These are phyloP conservation scores for Tenrec ecaudatus DNA, from an alignment of 2,113 vertebrate species.

Conservation along the genomic window DNA sequence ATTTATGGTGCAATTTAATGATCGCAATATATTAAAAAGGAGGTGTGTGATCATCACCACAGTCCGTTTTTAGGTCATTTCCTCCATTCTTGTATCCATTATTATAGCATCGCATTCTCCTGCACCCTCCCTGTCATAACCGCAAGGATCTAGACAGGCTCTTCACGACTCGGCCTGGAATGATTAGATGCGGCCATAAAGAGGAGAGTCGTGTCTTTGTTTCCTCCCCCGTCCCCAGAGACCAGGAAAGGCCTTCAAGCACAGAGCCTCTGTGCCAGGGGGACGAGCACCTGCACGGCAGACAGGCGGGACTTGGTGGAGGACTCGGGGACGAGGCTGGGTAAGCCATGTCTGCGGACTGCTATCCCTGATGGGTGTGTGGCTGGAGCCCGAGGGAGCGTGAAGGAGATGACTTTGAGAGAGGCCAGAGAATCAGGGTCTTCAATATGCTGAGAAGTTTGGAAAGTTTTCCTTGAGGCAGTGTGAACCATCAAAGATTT, in stretches of 20 bases:
- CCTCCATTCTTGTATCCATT: too few relatives aligned
- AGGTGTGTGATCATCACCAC: too few relatives aligned
- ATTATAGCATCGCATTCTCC: too few relatives aligned
- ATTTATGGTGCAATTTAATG: too few relatives aligned
- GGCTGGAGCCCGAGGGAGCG: not conserved
- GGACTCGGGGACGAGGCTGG: too few relatives aligned
- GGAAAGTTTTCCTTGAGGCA: not conserved
- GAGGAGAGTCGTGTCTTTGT: not conserved
- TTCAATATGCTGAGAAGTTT: not conserved
- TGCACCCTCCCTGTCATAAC: too few relatives aligned
- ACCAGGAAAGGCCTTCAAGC: not conserved
- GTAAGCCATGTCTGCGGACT: too few relatives aligned
- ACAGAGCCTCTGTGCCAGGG: not conserved
- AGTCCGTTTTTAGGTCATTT: too few relatives aligned
- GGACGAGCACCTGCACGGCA: not conserved
- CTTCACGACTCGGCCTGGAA: not conserved
- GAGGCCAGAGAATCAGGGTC: not conserved
- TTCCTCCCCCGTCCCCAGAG: not conserved
- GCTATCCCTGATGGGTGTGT: not conserved
- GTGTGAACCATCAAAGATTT: not conserved
- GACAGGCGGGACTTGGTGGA: not conserved
- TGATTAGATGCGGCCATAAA: not conserved
- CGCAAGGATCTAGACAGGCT: too few relatives aligned
- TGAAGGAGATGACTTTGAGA: not conserved
- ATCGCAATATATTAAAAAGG: too few relatives aligned